phyloP scores from a whole-genome alignment of 92 coral and sea anemone genomes.

The Epizoanthus illoricatus region DNA sequence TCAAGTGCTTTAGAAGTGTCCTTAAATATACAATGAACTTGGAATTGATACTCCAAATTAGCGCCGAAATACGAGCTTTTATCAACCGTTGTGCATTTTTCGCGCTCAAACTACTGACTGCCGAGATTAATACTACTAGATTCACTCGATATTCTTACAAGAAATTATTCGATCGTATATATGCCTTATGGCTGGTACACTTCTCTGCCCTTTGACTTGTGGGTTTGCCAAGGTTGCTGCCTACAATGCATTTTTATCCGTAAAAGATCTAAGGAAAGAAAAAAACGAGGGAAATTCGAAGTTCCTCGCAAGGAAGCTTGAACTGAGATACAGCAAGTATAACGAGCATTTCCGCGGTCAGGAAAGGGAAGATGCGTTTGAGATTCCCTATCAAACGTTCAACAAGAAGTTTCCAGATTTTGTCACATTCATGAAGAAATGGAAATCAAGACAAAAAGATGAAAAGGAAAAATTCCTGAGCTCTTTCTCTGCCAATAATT shows the following conservation, averaged over 20 bases:
- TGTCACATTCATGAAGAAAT: not conserved
- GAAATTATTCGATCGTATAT: not conserved
- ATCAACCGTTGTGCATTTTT: not conserved
- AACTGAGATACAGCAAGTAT: not conserved
- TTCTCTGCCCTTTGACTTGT: conserved; percentile 26
- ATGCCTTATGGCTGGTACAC: conserved; percentile 19
- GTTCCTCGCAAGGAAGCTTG: not conserved
- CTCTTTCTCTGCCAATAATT: not conserved
- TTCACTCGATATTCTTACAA: not conserved
- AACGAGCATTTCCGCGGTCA: conserved; percentile 2
- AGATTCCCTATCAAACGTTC: not conserved
- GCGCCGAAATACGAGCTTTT: not conserved
- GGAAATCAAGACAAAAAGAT: not conserved
- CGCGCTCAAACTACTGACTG: conserved; percentile 2
- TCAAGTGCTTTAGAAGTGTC: too few species aligned
- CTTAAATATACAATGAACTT: too few species aligned
- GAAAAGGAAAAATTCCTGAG: conserved; percentile 3
- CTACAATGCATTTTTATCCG: not conserved
- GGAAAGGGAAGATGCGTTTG: not conserved
- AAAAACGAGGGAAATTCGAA: conserved; percentile 3
- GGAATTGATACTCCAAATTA: not conserved
- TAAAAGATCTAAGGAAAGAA: not conserved
- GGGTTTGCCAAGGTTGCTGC: conserved; percentile 20
- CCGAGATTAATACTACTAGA: not conserved
- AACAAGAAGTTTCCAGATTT: conserved; percentile 10